phyloP scores from a whole-genome alignment of 2,797 vertebrate genomes.

The Zenarchopterus dispar region DNA sequence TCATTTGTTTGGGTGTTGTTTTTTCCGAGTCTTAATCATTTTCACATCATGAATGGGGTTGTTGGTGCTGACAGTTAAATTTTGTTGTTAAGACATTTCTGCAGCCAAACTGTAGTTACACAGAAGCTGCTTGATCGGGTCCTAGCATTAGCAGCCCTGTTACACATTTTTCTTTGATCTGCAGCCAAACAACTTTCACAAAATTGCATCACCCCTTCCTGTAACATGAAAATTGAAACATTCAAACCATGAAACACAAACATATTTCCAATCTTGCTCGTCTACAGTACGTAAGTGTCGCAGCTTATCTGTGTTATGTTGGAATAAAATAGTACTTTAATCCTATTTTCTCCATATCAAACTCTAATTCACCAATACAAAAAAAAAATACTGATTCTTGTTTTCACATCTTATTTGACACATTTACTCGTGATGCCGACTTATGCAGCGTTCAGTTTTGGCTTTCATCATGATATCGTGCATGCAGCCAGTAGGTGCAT shows the following conservation, averaged over 20 bases:
- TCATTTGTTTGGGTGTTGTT: not conserved
- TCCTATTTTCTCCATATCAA: not conserved
- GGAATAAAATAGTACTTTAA: not conserved
- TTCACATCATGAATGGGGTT: not conserved
- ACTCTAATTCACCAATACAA: not conserved
- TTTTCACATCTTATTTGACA: not conserved
- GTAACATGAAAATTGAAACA: conserved; percentile 11
- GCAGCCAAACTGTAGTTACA: not conserved
- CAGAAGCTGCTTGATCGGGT: not conserved
- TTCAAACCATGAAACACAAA: not conserved
- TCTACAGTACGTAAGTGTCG: not conserved
- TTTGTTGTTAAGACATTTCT: too few species aligned
- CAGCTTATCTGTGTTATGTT: not conserved
- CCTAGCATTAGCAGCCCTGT: not conserved
- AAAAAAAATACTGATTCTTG: not conserved
- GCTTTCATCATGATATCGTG: not conserved
- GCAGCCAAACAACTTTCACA: conserved; percentile 7
- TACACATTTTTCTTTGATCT: not conserved
- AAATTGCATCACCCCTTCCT: not conserved
- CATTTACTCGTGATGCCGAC: not conserved
- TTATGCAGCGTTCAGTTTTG: not conserved
- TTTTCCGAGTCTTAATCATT: too few species aligned
- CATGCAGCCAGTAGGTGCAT: not conserved
- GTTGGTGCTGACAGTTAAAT: not conserved
- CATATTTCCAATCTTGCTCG: not conserved